phyloP scores from a whole-genome alignment of 2,888 invertebrate species.

The Endotricha flammealis region DNA sequence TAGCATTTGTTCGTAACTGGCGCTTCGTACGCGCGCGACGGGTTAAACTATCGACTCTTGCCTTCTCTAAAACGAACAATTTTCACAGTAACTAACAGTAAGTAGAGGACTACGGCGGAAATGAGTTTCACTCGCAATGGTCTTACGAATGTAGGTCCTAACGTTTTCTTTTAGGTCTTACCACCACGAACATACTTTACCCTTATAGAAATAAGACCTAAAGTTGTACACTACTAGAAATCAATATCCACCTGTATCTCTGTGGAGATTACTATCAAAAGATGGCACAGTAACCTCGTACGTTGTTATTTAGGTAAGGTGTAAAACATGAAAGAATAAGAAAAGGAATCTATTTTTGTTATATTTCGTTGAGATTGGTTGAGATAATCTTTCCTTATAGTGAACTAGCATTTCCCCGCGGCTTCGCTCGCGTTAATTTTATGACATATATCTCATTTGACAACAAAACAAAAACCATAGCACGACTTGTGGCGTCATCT shows the following conservation, averaged over 20 bases:
- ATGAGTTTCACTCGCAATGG: slow-evolving; percentile 6
- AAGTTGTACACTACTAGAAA: neutral
- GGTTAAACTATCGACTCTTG: neutral
- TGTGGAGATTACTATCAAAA: neutral
- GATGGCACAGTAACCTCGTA: neutral
- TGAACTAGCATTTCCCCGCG: no score
- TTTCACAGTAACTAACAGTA: slow-evolving; percentile 4
- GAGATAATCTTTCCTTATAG: no score
- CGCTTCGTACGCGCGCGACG: no score
- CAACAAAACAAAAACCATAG: no score
- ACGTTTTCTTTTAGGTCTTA: neutral
- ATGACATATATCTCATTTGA: no score
- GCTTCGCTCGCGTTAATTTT: no score
- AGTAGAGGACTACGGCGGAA: slow-evolving; percentile 5
- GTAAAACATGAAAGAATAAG: no score
- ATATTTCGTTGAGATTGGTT: no score
- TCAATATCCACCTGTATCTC: neutral
- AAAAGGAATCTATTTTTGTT: no score
- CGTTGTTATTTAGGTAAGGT: neutral
- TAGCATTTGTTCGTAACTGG: no score
- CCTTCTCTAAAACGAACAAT: slow-evolving; percentile 4
- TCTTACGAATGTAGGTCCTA: neutral
- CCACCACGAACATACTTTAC: neutral
- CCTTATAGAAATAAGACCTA: neutral
- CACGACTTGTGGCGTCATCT: no score